Percentiles rank a stretch among this genome's conserved stretches.
Evolutionary conservation across 2,888 invertebrate genomes (phyloP).

Genomic region (Amaurobius ferox): DNA sequence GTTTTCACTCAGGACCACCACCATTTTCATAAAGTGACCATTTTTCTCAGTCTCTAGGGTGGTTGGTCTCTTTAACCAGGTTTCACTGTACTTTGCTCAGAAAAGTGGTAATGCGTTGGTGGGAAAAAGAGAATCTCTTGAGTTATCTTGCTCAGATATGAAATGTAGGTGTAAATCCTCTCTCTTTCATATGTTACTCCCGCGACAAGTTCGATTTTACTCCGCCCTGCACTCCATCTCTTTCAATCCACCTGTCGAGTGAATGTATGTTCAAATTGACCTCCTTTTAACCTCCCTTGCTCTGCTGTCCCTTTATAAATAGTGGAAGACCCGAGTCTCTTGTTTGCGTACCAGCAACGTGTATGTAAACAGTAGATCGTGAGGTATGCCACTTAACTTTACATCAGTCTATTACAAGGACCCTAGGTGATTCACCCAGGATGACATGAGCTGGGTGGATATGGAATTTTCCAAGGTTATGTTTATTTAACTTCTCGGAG

Average conservation of each 20-base stretch:
- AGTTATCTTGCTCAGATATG: too few relatives aligned
- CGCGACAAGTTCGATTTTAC: neutral
- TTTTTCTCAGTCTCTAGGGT: too few relatives aligned
- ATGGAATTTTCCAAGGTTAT: constrained; percentile 20
- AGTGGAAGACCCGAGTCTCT: neutral
- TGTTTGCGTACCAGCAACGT: constrained; percentile 27
- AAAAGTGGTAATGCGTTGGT: too few relatives aligned
- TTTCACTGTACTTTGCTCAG: too few relatives aligned
- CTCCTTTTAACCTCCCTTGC: constrained; percentile 44
- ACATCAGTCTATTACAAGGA: neutral
- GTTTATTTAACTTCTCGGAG: constrained; percentile 17
- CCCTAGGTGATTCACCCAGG: neutral
- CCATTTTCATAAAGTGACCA: too few relatives aligned
- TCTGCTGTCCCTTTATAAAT: neutral
- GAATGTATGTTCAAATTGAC: constrained; percentile 40
- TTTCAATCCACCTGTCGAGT: constrained; percentile 35
- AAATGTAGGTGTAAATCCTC: neutral
- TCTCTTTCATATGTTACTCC: neutral
- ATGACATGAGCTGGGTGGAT: constrained; percentile 11
- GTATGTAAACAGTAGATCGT: constrained; percentile 32
- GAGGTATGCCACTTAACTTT: neutral
- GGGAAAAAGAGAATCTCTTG: too few relatives aligned
- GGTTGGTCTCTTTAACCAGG: too few relatives aligned
- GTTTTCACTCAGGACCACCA: too few relatives aligned
- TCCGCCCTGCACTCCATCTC: neutral